Percentiles rank a stretch among this genome's conserved stretches.
phyloP scores from a whole-genome alignment of 64 coral and sea anemone species.

The Astreopora myriophthalma region DNA sequence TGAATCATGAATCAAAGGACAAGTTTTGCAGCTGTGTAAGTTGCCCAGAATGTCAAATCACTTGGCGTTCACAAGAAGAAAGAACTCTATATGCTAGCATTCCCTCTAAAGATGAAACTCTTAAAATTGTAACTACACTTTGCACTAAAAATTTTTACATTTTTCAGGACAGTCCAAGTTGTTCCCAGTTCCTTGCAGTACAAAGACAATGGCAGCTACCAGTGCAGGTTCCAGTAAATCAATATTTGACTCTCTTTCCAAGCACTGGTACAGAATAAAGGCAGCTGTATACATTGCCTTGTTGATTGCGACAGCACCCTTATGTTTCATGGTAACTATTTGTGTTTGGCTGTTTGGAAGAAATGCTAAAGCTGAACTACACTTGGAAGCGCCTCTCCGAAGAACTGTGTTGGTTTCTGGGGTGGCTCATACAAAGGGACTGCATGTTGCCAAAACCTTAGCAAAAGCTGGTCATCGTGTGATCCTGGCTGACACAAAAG shows the following conservation, averaged over 20 bases:
- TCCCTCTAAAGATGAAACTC: too few relatives aligned
- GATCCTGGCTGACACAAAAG: conserved; percentile 34
- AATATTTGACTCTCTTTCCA: not conserved
- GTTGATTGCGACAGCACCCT: not conserved
- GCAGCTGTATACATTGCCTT: not conserved
- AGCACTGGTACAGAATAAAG: conserved; percentile 28
- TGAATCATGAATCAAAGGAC: too few relatives aligned
- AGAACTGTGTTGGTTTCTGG: conserved; percentile 56
- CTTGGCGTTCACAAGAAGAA: too few relatives aligned
- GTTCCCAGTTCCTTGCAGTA: too few relatives aligned
- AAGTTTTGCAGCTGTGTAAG: too few relatives aligned
- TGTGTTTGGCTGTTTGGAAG: conserved; percentile 16
- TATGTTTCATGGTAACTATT: conserved; percentile 18
- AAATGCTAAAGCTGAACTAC: not conserved
- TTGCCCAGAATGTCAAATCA: too few relatives aligned
- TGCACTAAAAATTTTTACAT: too few relatives aligned
- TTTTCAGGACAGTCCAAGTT: too few relatives aligned
- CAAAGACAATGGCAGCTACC: not conserved
- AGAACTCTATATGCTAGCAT: too few relatives aligned
- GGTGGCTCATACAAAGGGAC: conserved; percentile 15
- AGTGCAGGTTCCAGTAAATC: not conserved
- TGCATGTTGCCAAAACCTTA: conserved; percentile 30
- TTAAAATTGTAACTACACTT: too few relatives aligned
- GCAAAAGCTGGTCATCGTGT: conserved; percentile 61
- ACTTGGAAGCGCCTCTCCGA: conserved; percentile 9